Base-by-base conservation (phyloP, 2,113 vertebrate genomes). In the Syngnathus typhle region DNA sequence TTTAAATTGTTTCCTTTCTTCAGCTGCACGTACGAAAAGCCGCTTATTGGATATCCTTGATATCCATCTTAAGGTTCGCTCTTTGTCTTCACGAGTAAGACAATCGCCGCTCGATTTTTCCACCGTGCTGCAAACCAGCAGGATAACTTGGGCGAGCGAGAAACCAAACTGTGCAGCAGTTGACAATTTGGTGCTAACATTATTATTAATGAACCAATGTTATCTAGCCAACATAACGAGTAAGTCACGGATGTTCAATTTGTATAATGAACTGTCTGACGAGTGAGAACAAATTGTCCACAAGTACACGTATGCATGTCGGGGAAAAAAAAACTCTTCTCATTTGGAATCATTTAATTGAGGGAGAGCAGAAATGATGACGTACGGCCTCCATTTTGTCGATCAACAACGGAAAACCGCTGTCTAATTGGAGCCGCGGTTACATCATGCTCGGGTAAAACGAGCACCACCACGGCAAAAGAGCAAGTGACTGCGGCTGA, bases 331-430 rank as follows among this genome's bases (percentile, higher is more conserved):
- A 32, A 32, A 32, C 2, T 3, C 27, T 3, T 32, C 27, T 32
- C 27, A 32, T 32, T 32, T 3, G 3, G 27, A 32, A 32, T 32
- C 27, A 32, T 32, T 32, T 32, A n/a, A 21, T 21, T 23, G 52
- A 27, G 52, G 21, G 52, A 54, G 9, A 3, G 1, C 54, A 16
- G 54, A 56, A 56, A 56, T 32, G 27, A 56, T 15, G 55, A 58
- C 55, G 55, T 16, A 58, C 16, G 55, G 27, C 27, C 55, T 58
- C 55, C 55, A 58, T 58, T 58, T 58, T 58, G 55, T 18, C 55
- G 27, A 36, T 58, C 32, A 58, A 58, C 55, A 36, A 2, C 27
- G 1, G 27, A 58, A 36, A 58, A 43, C 4, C 55, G 13, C 15
- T 16, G 27, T 23, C 10, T 55, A 23, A 58, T 58, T 58, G 21